Conservation (phyloP, 1,140 invertebrate species). For the Scylla paramamosain region DNA sequence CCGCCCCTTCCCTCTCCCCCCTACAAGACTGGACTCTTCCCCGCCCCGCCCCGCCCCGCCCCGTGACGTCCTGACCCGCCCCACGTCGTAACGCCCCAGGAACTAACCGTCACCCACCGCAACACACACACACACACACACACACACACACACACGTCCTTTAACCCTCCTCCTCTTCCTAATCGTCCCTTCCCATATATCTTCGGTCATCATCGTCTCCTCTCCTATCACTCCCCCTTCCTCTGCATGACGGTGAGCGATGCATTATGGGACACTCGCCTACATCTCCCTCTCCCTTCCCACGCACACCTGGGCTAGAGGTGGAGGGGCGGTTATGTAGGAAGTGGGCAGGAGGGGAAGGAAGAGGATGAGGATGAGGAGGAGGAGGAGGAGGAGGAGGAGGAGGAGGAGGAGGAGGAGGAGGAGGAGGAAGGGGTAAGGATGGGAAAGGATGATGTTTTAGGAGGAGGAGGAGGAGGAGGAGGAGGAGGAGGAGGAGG, state of each 20-base stretch:
- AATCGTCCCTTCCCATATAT: not conserved
- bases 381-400: not conserved
- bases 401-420: not conserved
- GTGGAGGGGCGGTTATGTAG: not conserved
- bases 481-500: not conserved
- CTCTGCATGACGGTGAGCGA: not conserved
- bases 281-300: not conserved
- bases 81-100: not conserved
- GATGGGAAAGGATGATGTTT: no score
- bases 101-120: constrained; percentile 12
- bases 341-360: not conserved
- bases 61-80: not conserved
- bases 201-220: not conserved
- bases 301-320: not conserved
- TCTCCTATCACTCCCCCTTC: not conserved
- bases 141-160: constrained; percentile 62
- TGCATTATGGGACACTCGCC: not conserved
- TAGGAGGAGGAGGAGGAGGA: not conserved
- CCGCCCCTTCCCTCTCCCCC: no score
- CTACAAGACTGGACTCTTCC: no score
- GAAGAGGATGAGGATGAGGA: no score
- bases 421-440: no score
- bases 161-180: not conserved
- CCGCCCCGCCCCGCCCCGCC: not conserved
- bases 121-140: constrained; percentile 49